Percentiles rank a stretch among this genome's conserved stretches.
Conservation (phyloP, 2,888 invertebrate species). For the Galeruca laticollis region DNA sequence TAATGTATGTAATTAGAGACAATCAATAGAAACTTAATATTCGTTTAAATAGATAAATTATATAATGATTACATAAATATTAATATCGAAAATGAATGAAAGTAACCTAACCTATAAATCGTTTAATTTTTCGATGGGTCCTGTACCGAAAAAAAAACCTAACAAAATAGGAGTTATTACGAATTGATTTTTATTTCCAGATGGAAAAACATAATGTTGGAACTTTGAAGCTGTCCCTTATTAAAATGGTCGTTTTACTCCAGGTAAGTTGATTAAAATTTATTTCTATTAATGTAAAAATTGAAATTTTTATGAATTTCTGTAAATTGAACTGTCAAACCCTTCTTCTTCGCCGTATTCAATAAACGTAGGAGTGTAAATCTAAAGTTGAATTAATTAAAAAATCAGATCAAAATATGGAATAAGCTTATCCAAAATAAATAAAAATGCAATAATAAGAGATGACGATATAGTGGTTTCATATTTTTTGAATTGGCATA, state of each 20-base stretch:
- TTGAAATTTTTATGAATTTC: too few species aligned
- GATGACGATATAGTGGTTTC: too few species aligned
- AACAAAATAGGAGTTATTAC: background rate
- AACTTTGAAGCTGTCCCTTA: background rate
- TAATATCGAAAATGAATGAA: background rate
- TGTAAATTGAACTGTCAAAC: too few species aligned
- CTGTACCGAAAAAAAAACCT: background rate
- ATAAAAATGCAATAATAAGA: too few species aligned
- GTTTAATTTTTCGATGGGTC: background rate
- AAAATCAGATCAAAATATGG: too few species aligned
- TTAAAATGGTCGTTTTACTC: background rate
- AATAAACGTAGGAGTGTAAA: too few species aligned
- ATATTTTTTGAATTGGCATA: too few species aligned
- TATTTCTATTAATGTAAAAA: background rate
- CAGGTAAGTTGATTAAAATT: background rate
- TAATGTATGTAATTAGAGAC: too few species aligned
- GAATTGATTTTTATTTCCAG: slow-evolving; percentile 5
- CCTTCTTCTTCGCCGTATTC: too few species aligned
- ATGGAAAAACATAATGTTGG: background rate
- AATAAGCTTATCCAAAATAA: too few species aligned
- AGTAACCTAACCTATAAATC: background rate
- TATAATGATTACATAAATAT: background rate
- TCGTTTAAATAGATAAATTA: background rate
- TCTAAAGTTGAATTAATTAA: too few species aligned
- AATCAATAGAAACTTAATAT: background rate